Evolutionary conservation across 2,113 vertebrate genomes (phyloP).

Genomic region (Poeciliopsis retropinna): DNA sequence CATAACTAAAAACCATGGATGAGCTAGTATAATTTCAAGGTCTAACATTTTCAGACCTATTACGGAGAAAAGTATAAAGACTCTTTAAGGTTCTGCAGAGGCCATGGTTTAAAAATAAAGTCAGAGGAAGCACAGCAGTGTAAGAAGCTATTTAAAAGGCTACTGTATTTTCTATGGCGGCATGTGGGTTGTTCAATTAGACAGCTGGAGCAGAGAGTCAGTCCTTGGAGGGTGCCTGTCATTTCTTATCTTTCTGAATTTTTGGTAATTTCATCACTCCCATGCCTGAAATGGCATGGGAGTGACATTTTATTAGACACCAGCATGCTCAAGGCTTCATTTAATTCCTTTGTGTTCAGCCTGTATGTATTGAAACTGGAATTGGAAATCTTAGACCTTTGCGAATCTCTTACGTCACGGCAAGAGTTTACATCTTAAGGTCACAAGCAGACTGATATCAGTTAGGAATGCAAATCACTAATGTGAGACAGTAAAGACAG

Average conservation of each 20-base stretch:
- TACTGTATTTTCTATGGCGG: not conserved
- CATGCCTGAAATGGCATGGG: not conserved
- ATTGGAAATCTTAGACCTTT: not conserved
- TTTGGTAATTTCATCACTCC: too few species aligned
- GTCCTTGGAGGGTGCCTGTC: not conserved
- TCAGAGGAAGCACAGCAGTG: not conserved
- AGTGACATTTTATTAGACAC: not conserved
- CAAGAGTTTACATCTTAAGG: not conserved
- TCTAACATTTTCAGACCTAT: not conserved
- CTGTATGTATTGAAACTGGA: not conserved
- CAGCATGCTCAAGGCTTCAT: not conserved
- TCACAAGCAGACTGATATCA: too few species aligned
- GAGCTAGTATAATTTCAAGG: not conserved
- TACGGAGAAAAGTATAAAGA: not conserved
- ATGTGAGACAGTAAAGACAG: too few species aligned
- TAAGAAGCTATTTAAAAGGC: not conserved
- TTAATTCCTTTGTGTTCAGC: not conserved
- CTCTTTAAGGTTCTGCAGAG: not conserved
- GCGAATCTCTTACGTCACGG: not conserved
- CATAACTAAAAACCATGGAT: not conserved
- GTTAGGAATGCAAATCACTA: too few species aligned
- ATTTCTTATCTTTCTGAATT: too few species aligned
- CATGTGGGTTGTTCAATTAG: not conserved
- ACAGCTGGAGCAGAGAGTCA: not conserved
- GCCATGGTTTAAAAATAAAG: not conserved